Percentiles rank a stretch among this genome's conserved stretches.
phyloP scores from a whole-genome alignment of 2,113 vertebrate species.

The Alethe castanea region DNA sequence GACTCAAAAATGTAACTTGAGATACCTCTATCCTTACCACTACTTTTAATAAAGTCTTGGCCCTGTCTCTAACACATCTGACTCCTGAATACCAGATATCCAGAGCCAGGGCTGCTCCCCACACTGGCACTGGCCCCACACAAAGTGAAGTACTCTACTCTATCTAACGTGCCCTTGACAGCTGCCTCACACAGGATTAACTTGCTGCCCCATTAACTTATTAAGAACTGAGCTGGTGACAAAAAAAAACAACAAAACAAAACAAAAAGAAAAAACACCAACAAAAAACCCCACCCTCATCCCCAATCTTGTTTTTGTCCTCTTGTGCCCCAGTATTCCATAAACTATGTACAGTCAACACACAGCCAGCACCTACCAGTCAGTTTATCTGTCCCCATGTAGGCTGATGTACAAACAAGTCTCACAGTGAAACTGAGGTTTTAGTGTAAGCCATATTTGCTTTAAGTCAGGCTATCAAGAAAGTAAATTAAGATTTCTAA shows the following conservation, averaged over 20 bases:
- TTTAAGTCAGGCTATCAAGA: background rate
- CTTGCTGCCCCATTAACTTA: background rate
- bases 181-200: background rate
- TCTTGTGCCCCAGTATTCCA: background rate
- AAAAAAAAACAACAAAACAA: background rate
- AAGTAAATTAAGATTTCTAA: background rate
- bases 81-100: slow-evolving; percentile 9
- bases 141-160: background rate
- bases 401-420: background rate
- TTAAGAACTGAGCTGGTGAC: background rate
- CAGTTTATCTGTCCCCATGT: background rate
- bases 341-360: background rate
- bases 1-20: background rate
- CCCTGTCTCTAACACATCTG: background rate
- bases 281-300: no score
- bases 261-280: background rate
- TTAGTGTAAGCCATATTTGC: background rate
- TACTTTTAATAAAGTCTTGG: background rate
- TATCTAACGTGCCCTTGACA: background rate
- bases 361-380: background rate
- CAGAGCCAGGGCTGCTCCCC: background rate
- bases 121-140: background rate
- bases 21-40: background rate
- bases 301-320: background rate
- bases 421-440: background rate